phyloP scores from a whole-genome alignment of 2,113 vertebrate species.

The Hemibagrus wyckioides region DNA sequence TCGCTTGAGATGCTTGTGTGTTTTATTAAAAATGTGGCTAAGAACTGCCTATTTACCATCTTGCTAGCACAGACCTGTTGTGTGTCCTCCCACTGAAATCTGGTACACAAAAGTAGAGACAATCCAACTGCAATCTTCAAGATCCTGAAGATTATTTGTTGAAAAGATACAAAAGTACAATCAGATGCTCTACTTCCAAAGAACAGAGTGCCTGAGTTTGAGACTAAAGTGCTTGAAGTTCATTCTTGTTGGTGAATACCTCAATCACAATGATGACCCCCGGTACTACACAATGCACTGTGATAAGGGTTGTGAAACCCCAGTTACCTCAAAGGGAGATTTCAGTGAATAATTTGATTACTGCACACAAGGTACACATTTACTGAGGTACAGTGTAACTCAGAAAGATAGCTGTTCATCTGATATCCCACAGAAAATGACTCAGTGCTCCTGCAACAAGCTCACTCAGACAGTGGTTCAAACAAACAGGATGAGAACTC shows the following conservation, averaged over 20 bases:
- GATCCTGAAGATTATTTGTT: neutral
- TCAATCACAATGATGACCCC: neutral
- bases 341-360: neutral
- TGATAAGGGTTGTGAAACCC: slow-evolving; percentile 7
- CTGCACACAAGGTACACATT: neutral
- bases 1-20: no score
- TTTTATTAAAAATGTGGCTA: neutral
- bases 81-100: neutral
- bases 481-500: slow-evolving; percentile 8
- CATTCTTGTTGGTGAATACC: slow-evolving; percentile 6
- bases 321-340: neutral
- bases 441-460: neutral
- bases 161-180: neutral
- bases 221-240: neutral
- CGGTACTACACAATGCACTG: neutral
- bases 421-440: slow-evolving; percentile 7
- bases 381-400: neutral
- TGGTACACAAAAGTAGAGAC: neutral
- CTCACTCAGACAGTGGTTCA: neutral
- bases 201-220: neutral
- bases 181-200: neutral
- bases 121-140: neutral
- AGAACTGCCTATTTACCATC: neutral
- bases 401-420: neutral
- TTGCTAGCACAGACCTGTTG: neutral